Evolutionary conservation across 2,797 vertebrate species (phyloP), one percentile per base, ranked within the genome.

Genomic region (Spea hammondii): DNA sequence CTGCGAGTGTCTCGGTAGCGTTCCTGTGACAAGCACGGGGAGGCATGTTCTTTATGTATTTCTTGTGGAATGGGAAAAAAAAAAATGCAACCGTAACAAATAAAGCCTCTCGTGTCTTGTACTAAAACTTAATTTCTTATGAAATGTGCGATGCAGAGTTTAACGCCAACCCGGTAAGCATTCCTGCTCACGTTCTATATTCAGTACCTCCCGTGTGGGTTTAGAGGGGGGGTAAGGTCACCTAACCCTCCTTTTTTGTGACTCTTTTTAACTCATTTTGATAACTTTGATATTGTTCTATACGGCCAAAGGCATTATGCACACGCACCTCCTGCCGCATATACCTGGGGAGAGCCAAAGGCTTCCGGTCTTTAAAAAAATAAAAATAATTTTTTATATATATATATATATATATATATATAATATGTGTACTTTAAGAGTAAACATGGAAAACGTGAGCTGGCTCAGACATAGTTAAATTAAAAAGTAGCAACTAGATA

Each of bases 401-500:
- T 62, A 62, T 62, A 62, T 53, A 32, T 32, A 32, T 17, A 17
- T 17, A 17, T 17, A 62, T 62, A 62, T 62, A 62, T 53, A 32
- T 32, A 32, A 32, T 32, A 53, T 11, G 51, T 53, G 10, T 13
- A 59, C 70, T 72, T 47, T 72, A 74, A 59, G 59, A 74, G 57
- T 17, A 65, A 78, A 65, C 62, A 51, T 70, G 62, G 50, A 17
- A 54, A 64, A 92, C 93, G 95, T 94, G 94, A 97, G 96, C 95
- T 95, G 96, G 95, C 96, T 98, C 95, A 92, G 94, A 93, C 92
- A 85, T 75, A 86, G 84, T 84, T 85, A 87, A 86, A 86, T 8
- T 55, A 76, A 76, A 32, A 83, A 84, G 83, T 86, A 90, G 87
- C 85, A 85, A 89, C 88, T 94, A 93, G 91, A 89, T 83, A 89